phyloP scores from a whole-genome alignment of 2,888 invertebrate species.

The Blera fallax region DNA sequence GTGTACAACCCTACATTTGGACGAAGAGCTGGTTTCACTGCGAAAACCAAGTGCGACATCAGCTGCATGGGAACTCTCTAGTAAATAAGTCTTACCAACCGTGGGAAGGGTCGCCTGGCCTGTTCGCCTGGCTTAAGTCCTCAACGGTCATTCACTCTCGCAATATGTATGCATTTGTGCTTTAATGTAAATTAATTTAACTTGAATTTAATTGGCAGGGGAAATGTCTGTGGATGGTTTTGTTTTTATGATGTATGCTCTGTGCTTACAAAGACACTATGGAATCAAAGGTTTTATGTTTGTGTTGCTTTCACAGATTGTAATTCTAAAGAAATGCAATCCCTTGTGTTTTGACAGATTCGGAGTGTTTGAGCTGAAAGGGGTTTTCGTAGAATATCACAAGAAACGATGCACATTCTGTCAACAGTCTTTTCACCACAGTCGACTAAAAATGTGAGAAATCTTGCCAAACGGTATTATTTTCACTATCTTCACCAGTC shows the following conservation, averaged over 20 bases:
- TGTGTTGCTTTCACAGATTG: too few relatives aligned
- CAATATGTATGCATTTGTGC: slow-evolving; percentile 23
- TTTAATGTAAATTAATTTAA: slow-evolving; percentile 38
- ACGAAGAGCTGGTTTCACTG: slow-evolving; percentile 6
- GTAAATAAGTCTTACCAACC: slow-evolving; percentile 55
- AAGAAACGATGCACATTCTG: too few relatives aligned
- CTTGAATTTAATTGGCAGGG: slow-evolving; percentile 40
- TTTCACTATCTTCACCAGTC: too few relatives aligned
- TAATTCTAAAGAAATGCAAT: too few relatives aligned
- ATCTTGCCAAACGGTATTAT: too few relatives aligned
- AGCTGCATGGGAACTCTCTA: slow-evolving; percentile 19
- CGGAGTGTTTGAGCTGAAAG: too few relatives aligned
- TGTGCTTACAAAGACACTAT: too few relatives aligned
- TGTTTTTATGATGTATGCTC: not conserved
- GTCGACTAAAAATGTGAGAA: too few relatives aligned
- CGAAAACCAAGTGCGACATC: slow-evolving; percentile 26
- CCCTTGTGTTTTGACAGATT: too few relatives aligned
- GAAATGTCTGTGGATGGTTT: slow-evolving; percentile 1
- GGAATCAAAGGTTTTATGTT: not conserved
- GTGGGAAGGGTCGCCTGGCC: slow-evolving; percentile 33
- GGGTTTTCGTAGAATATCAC: too few relatives aligned
- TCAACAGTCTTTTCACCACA: too few relatives aligned
- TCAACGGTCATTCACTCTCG: slow-evolving; percentile 49
- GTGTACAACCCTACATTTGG: slow-evolving; percentile 7
- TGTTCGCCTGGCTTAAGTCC: slow-evolving; percentile 3